Base-by-base conservation (phyloP, 2,113 vertebrate genomes). In the Macrotis lagotis region DNA sequence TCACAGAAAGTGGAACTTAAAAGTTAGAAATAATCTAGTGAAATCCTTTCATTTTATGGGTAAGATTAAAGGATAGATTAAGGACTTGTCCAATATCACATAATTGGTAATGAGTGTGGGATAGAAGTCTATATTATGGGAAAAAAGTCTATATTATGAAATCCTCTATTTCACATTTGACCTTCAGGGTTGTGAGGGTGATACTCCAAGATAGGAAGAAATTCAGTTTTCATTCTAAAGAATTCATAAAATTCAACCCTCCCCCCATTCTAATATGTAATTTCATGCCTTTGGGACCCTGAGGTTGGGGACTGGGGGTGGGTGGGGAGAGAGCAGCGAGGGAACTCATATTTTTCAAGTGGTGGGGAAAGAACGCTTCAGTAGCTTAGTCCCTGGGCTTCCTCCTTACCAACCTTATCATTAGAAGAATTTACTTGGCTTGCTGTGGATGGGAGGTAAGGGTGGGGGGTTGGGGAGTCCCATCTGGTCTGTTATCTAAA, bases 141-240 rank as follows among this genome's bases (percentile, higher is more conserved):
- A 24, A 8, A 2, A 83, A 19, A n/a, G n/a, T n/a, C n/a, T n/a
- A n/a, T n/a, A n/a, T n/a, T n/a, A n/a, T n/a, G n/a, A 83, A 83
- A 83, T 83, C n/a, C 66, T 83, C n/a, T 2, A 83, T 24, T 83
- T 44, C 19, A 1, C 19, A 24, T 95, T 96, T 88, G 92, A 59
- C 52, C 89, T 92, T 91, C 10, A 3, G 91, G 90, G 89, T 66
- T 49, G 25, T 92, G 89, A 95, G 90, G 92, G 91, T 66, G 47
- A 90, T 24, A 47, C 88, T 90, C 83, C n/a, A 50, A 53, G 55
- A 91, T 92, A 50, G 95, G 96, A 95, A 55, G 92, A 50, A 88
- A 91, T 96, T 96, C 95, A 97, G 90, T n/a, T 92, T 22, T 28
- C 10, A 5, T n/a, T 52, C 93, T 52, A 59, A 90, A 53, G 48